Evolutionary conservation across 2,797 vertebrate genomes (phyloP), one percentile per base, ranked within the genome.

Genomic region (Podarcis lilfordi): DNA sequence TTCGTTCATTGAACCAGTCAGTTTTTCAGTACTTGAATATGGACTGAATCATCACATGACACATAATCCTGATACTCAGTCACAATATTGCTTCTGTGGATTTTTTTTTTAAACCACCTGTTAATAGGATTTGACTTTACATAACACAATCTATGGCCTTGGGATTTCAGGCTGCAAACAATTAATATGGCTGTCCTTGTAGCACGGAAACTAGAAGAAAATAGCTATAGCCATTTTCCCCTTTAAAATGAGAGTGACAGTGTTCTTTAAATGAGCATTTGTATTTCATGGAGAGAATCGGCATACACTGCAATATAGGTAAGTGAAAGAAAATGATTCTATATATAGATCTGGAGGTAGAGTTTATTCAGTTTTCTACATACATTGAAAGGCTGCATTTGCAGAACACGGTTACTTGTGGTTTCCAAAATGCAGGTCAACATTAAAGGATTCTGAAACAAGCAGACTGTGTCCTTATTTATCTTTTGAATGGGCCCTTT

Each of bases 401-500:
- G 86, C 84, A 89, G 85, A 86, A 90, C 71, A 78, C 72, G 89
- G 55, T 75, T 86, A 82, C 27, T 75, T 19, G 25, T 71, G 15
- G 8, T 55, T 92, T 91, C 40, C 93, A 72, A 93, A 93, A 89
- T 94, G 75, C 82, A 91, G 79, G 82, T 86, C 86, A 87, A 69
- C 74, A 86, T 91, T 84, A 94, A 93, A 94, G 84, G 64, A 90
- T 94, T 91, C 88, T 87, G 66, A 90, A 89, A 92, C 82, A 32
- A 89, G 9, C 40, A 0, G 0, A 84, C 91, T 91, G 82, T 80
- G 79, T 74, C 92, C 83, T 87, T 93, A 79, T 40, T 89, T 88
- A 68, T 90, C 78, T 80, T 92, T 78, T 85, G 89, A 92, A 80
- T 82, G 25, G 17, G 21, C 71, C 29, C 5, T 91, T 91, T 94